Conservation (phyloP, 2,888 invertebrate genomes). For the Horisme vitalbata region DNA sequence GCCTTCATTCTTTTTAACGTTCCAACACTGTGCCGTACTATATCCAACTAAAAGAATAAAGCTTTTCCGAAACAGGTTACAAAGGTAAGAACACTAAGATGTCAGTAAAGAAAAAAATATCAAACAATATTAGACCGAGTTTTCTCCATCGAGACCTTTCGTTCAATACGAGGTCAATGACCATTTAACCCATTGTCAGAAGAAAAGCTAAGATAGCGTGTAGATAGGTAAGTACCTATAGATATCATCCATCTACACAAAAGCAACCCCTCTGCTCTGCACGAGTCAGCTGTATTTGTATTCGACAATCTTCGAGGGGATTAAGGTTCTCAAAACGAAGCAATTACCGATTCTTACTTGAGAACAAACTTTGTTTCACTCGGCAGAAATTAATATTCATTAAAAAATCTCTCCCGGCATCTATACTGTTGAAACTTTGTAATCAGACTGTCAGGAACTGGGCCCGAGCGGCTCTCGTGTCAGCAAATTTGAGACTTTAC, state of each 20-base stretch:
- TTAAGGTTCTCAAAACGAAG: conserved; percentile 67
- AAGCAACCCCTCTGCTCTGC: conserved; percentile 13
- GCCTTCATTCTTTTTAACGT: too few relatives aligned
- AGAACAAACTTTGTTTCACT: conserved; percentile 77
- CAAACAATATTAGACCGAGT: neutral
- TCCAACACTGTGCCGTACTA: too few relatives aligned
- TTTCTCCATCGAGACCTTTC: conserved; percentile 3
- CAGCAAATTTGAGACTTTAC: conserved; percentile 70
- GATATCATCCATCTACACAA: conserved; percentile 42
- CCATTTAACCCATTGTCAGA: conserved; percentile 22
- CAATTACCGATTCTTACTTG: conserved; percentile 71
- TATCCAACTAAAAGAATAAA: too few relatives aligned
- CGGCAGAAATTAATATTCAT: conserved; percentile 80
- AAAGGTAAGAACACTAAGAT: neutral
- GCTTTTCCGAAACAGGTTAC: too few relatives aligned
- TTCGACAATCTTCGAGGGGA: conserved; percentile 54
- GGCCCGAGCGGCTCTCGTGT: conserved; percentile 44
- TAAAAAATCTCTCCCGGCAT: conserved; percentile 77
- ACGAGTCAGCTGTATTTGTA: conserved; percentile 42
- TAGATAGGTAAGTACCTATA: conserved; percentile 34
- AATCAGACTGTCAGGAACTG: conserved; percentile 65
- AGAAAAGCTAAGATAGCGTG: conserved; percentile 20
- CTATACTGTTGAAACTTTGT: conserved; percentile 76
- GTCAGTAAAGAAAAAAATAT: neutral
- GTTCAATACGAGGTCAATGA: conserved; percentile 17